Percentiles rank a stretch among this genome's conserved stretches.
phyloP scores from a whole-genome alignment of 2,888 invertebrate species.

The Orchesellides sinensis region DNA sequence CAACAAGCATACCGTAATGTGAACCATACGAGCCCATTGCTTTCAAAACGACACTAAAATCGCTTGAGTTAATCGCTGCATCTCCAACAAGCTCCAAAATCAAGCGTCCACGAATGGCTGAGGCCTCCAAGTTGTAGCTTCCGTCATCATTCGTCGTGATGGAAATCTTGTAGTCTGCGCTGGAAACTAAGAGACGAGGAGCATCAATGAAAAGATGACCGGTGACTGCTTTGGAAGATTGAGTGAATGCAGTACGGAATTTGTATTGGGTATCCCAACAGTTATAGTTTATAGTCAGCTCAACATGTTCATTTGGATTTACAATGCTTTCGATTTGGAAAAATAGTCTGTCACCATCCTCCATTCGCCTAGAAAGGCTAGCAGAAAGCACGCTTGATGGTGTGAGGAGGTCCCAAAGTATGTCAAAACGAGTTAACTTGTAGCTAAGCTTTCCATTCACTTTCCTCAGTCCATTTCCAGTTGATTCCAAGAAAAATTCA shows the following conservation, averaged over 20 bases:
- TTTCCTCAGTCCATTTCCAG: conserved; percentile 44
- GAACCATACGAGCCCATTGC: conserved; percentile 64
- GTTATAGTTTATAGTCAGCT: conserved; percentile 39
- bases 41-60: conserved; percentile 42
- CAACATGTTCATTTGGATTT: conserved; percentile 19
- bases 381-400: conserved; percentile 46
- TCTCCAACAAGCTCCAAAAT: conserved; percentile 60
- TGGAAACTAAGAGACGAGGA: conserved; percentile 44
- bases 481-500: conserved; percentile 39
- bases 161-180: conserved; percentile 61
- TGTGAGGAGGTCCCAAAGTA: conserved; percentile 46
- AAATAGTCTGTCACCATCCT: conserved; percentile 38
- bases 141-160: conserved; percentile 45
- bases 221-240: background rate
- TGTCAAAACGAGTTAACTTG: conserved; percentile 34
- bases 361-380: conserved; percentile 29
- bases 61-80: background rate
- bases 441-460: conserved; percentile 61
- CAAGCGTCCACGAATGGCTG: conserved; percentile 39
- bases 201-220: conserved; percentile 55
- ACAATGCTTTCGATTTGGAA: conserved; percentile 48
- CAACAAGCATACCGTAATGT: conserved; percentile 51
- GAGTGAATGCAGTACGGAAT: conserved; percentile 31
- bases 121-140: conserved; percentile 42
- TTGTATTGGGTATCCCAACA: conserved; percentile 55